Evolutionary conservation across 1,140 invertebrate genomes (phyloP).

Genomic region (Paramacrobiotus metropolitanus): DNA sequence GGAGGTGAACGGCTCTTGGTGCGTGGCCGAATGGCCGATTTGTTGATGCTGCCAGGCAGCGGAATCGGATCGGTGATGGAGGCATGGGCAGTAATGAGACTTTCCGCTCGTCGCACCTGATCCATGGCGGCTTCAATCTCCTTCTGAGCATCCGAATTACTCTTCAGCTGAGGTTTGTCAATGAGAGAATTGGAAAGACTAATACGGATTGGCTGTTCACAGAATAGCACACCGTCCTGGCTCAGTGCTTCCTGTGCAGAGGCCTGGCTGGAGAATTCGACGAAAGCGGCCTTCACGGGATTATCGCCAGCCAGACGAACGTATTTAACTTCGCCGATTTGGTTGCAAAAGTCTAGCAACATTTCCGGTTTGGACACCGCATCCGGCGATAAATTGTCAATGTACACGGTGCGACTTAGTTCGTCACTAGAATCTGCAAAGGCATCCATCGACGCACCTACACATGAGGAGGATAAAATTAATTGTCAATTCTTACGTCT

Average conservation of each 20-base stretch:
- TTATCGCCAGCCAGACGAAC: slow-evolving; percentile 66
- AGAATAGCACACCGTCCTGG: slow-evolving; percentile 50
- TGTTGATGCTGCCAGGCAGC: background rate
- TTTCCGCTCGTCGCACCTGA: background rate
- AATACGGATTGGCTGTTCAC: slow-evolving; percentile 36
- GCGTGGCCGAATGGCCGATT: background rate
- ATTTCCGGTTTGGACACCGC: slow-evolving; percentile 14
- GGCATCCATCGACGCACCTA: too few relatives aligned
- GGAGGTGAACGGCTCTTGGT: background rate
- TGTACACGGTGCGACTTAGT: slow-evolving; percentile 4
- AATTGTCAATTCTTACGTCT: too few relatives aligned
- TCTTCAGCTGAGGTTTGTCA: slow-evolving; percentile 72
- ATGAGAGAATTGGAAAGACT: slow-evolving; percentile 73
- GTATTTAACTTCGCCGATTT: slow-evolving; percentile 83
- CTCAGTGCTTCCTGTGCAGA: slow-evolving; percentile 57
- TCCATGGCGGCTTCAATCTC: slow-evolving; percentile 95
- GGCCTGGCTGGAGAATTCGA: slow-evolving; percentile 80
- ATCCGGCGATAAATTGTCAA: background rate
- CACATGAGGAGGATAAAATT: too few relatives aligned
- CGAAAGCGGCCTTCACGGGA: slow-evolving; percentile 45
- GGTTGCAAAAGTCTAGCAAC: slow-evolving; percentile 54
- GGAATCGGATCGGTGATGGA: background rate
- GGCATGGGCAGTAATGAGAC: background rate
- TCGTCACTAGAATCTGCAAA: too few relatives aligned
- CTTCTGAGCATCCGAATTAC: slow-evolving; percentile 70